A percentile compares a stretch with the other conserved stretches of the same genome.
These are phyloP conservation scores for Nautilus pompilius DNA, from an alignment of 1,140 invertebrate genomes.

Conservation along the genomic window DNA sequence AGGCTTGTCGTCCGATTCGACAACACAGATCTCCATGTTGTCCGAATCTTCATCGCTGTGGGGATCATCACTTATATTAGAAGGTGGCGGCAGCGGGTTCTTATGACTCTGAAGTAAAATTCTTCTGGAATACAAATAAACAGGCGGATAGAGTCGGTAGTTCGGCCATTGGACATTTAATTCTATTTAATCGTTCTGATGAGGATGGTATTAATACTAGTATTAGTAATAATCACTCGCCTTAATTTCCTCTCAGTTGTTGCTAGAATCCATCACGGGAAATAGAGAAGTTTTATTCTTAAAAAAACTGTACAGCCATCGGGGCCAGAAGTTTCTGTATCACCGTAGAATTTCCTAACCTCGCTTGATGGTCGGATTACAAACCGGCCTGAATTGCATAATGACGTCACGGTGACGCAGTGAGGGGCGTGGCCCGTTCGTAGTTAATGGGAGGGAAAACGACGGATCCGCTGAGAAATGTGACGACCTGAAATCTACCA, in stretches of 20 bases:
- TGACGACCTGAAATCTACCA: too few relatives aligned
- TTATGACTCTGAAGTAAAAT: background rate
- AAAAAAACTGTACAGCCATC: background rate
- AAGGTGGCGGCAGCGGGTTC: background rate
- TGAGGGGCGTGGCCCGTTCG: too few relatives aligned
- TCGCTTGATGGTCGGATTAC: too few relatives aligned
- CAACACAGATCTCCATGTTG: constrained; percentile 9
- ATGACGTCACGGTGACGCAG: too few relatives aligned
- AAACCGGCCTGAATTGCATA: too few relatives aligned
- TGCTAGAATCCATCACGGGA: background rate
- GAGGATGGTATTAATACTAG: background rate
- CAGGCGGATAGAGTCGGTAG: too few relatives aligned
- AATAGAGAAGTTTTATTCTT: background rate
- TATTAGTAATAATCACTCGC: background rate
- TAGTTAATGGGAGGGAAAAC: too few relatives aligned
- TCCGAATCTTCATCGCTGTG: constrained; percentile 10
- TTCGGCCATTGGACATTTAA: too few relatives aligned
- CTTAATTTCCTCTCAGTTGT: background rate
- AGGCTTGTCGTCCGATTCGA: constrained; percentile 10
- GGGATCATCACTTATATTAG: constrained; percentile 6
- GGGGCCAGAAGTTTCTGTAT: too few relatives aligned
- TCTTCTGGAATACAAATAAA: constrained; percentile 4
- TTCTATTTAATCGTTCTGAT: background rate
- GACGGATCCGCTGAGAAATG: too few relatives aligned
- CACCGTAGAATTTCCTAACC: too few relatives aligned